These are phyloP conservation scores for Epicauta chinensis DNA, from an alignment of 1,140 invertebrate species.

Conservation along the genomic window DNA sequence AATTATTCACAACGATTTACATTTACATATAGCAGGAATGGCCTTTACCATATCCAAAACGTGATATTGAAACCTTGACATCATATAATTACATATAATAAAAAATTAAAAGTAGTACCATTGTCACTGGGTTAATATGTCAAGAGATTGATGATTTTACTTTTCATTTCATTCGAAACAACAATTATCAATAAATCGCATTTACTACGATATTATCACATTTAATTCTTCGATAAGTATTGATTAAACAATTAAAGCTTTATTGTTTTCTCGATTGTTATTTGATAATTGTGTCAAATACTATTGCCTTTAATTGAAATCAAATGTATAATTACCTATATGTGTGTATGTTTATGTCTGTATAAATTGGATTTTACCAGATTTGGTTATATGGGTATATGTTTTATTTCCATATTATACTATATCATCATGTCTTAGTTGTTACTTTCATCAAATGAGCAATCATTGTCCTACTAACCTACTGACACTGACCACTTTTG, in stretches of 20 bases:
- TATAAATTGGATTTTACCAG: constrained; percentile 9
- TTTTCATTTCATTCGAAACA: background rate
- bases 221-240: background rate
- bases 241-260: too few relatives aligned
- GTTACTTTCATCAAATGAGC: constrained; percentile 9
- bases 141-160: background rate
- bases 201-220: background rate
- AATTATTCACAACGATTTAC: too few relatives aligned
- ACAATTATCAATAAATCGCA: background rate
- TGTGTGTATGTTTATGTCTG: constrained; percentile 5
- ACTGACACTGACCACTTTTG: constrained; percentile 26
- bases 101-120: constrained; percentile 6
- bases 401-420: too few relatives aligned
- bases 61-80: constrained; percentile 9
- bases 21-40: background rate
- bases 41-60: constrained; percentile 2
- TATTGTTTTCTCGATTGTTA: background rate
- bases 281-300: constrained; percentile 7
- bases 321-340: constrained; percentile 6
- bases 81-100: constrained; percentile 9
- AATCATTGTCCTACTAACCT: constrained; percentile 17
- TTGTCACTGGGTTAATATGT: constrained; percentile 13
- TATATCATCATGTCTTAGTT: constrained; percentile 7
- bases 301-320: constrained; percentile 10
- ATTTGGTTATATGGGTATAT: constrained; percentile 9